A percentile compares a stretch with the other conserved stretches of the same genome.
Conservation (phyloP, 2,113 vertebrate species). For the Lamprotornis superbus region DNA sequence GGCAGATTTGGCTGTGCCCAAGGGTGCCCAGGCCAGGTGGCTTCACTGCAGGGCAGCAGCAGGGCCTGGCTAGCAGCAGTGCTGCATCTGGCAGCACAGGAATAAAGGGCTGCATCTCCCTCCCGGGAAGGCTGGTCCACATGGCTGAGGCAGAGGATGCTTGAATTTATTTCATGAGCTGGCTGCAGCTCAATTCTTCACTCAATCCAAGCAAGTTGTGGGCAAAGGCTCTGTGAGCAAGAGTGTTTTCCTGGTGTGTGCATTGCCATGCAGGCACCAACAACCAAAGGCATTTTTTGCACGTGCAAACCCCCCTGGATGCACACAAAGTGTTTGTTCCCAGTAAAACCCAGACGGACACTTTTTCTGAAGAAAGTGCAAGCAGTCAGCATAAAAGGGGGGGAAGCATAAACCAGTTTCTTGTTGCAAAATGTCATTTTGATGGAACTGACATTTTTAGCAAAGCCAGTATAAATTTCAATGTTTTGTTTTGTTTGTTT, state of each 20-base stretch:
- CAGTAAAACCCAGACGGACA: rapidly evolving
- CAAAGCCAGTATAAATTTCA: conserved; percentile 55
- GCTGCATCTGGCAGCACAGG: neutral
- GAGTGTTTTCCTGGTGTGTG: neutral
- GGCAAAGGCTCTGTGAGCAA: neutral
- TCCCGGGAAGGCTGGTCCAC: neutral
- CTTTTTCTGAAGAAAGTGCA: neutral
- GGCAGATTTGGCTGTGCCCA: neutral
- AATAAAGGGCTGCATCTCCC: neutral
- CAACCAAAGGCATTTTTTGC: neutral
- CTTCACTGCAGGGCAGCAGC: neutral
- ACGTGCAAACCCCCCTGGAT: neutral
- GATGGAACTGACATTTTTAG: conserved; percentile 53
- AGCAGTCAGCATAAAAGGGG: neutral
- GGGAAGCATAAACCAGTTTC: neutral
- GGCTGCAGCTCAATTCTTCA: neutral
- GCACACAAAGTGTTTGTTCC: neutral
- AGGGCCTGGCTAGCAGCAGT: neutral
- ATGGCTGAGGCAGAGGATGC: neutral
- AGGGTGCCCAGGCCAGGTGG: neutral
- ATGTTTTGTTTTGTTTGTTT: conserved; percentile 55
- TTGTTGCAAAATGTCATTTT: conserved; percentile 40
- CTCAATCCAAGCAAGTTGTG: neutral
- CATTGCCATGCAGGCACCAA: neutral
- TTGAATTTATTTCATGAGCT: neutral